phyloP scores from a whole-genome alignment of 2,888 invertebrate genomes.

The Dioctria rufipes region DNA sequence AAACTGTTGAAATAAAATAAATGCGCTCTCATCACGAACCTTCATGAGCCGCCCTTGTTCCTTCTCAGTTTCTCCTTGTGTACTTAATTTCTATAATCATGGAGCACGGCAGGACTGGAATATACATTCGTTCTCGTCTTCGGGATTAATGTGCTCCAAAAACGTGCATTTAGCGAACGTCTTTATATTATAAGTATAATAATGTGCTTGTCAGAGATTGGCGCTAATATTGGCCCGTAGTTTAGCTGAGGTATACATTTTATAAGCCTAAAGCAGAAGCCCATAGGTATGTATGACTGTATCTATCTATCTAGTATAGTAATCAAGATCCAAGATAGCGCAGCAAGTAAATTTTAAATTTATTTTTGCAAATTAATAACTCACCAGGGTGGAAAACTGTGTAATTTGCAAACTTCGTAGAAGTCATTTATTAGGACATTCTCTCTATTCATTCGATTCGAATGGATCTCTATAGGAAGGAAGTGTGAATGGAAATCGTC shows the following conservation, averaged over 20 bases:
- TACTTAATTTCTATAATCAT: conserved; percentile 53
- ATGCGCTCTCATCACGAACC: conserved; percentile 52
- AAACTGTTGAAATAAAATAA: conserved; percentile 53
- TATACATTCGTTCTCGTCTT: conserved; percentile 32
- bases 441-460: too few relatives aligned
- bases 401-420: conserved; percentile 39
- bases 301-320: too few relatives aligned
- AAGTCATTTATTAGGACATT: conserved; percentile 36
- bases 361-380: conserved; percentile 58
- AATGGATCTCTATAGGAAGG: background rate
- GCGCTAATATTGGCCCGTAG: conserved; percentile 29
- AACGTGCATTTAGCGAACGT: conserved; percentile 58
- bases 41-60: background rate
- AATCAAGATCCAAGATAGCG: background rate
- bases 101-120: conserved; percentile 50
- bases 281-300: too few relatives aligned
- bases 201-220: conserved; percentile 33
- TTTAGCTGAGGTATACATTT: background rate
- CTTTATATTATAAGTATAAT: conserved; percentile 37
- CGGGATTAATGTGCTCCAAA: conserved; percentile 57
- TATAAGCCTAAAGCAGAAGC: background rate
- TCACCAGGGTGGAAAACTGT: conserved; percentile 53
- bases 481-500: conserved; percentile 21
- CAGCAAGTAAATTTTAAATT: conserved; percentile 45
- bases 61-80: conserved; percentile 8